phyloP scores from a whole-genome alignment of 2,797 vertebrate genomes.

The Diplodus puntazzo region DNA sequence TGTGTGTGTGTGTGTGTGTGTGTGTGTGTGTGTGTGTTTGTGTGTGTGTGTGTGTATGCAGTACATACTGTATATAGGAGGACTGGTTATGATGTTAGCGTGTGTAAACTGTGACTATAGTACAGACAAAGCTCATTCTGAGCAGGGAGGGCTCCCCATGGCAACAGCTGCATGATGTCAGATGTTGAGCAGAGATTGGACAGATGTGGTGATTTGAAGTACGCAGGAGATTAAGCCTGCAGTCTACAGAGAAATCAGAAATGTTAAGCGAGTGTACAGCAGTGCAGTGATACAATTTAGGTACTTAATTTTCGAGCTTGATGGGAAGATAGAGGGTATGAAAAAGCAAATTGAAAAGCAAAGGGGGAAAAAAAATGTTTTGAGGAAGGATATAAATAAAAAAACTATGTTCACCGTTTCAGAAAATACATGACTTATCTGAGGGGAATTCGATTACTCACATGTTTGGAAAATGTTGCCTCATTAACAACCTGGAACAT shows the following conservation, averaged over 20 bases:
- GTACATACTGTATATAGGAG: background rate
- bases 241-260: constrained; percentile 59
- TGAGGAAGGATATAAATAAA: constrained; percentile 1
- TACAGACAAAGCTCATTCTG: constrained; percentile 40
- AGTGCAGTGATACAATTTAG: constrained; percentile 22
- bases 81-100: constrained; percentile 15
- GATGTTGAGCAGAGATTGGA: constrained; percentile 61
- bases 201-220: constrained; percentile 69
- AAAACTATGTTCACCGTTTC: background rate
- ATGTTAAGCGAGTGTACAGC: constrained; percentile 25
- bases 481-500: constrained; percentile 25
- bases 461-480: constrained; percentile 18
- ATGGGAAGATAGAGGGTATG: constrained; percentile 8
- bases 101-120: constrained; percentile 41
- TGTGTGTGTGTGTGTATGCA: background rate
- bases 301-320: background rate
- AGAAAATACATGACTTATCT: constrained; percentile 20
- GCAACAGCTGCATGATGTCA: constrained; percentile 69
- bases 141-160: constrained; percentile 35
- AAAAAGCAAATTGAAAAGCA: background rate
- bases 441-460: constrained; percentile 20
- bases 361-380: background rate
- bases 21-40: background rate
- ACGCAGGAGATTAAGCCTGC: constrained; percentile 55
- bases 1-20: background rate